phyloP scores from a whole-genome alignment of 2,113 vertebrate species.

The Cnemophilus loriae region DNA sequence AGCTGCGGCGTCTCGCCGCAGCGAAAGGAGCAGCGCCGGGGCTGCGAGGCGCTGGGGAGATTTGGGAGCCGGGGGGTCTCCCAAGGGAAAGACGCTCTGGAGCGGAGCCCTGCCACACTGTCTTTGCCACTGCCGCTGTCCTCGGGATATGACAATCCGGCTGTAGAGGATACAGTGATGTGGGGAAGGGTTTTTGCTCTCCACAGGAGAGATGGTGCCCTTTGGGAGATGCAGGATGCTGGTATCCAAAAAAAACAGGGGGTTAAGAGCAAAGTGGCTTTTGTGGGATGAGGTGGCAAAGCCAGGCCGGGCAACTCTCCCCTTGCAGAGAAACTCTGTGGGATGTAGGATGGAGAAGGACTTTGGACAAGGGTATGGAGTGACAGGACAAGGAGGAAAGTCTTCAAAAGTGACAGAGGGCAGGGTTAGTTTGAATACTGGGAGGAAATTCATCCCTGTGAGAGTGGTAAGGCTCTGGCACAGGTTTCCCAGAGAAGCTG shows the following conservation, averaged over 20 bases:
- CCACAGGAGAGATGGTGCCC: not conserved
- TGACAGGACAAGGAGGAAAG: not conserved
- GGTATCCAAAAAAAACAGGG: not conserved
- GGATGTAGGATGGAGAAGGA: not conserved
- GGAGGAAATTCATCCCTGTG: not conserved
- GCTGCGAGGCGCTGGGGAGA: not conserved
- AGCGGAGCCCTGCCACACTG: not conserved
- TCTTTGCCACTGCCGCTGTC: not conserved
- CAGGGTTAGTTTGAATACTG: not conserved
- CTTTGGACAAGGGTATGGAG: not conserved
- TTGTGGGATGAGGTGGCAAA: accelerated
- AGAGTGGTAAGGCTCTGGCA: not conserved
- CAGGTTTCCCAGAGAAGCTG: not conserved
- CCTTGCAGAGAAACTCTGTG: not conserved
- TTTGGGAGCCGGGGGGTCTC: not conserved
- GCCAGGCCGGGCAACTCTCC: accelerated
- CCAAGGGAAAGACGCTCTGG: not conserved
- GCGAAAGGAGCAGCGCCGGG: constrained; percentile 4
- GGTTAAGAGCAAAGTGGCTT: too few species aligned
- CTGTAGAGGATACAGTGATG: accelerated
- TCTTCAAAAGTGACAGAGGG: not conserved
- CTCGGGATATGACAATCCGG: accelerated
- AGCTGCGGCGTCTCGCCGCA: not conserved
- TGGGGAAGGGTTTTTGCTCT: accelerated
- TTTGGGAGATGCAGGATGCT: not conserved